phyloP scores from a whole-genome alignment of 2,113 vertebrate genomes.

The Penelope pileata region DNA sequence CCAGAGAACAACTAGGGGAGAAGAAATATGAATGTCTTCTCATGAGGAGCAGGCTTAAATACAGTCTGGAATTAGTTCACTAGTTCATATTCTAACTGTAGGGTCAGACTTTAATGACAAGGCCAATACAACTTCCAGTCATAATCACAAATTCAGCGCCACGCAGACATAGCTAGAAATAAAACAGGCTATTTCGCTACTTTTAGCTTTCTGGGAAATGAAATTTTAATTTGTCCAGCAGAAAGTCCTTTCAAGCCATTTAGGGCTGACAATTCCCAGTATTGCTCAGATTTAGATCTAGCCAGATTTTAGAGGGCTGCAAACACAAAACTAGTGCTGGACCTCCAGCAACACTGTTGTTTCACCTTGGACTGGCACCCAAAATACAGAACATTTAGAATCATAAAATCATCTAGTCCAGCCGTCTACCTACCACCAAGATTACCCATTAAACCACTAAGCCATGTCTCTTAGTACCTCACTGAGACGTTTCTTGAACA shows the following conservation, averaged over 20 bases:
- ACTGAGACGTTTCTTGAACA: too few relatives aligned
- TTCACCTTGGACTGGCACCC: not conserved
- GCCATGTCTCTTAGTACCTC: too few relatives aligned
- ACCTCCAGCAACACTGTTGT: not conserved
- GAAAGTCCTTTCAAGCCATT: slow-evolving; percentile 5
- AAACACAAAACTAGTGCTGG: not conserved
- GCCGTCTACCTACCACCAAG: too few relatives aligned
- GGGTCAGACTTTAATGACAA: slow-evolving; percentile 44
- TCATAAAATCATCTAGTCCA: too few relatives aligned
- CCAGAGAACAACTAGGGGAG: not conserved
- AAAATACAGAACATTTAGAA: not conserved
- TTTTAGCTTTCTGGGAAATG: slow-evolving; percentile 33
- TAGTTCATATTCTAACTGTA: not conserved
- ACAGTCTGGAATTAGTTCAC: slow-evolving; percentile 36
- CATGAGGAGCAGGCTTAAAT: not conserved
- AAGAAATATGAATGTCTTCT: not conserved
- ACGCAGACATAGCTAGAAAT: not conserved
- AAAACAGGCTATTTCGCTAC: not conserved
- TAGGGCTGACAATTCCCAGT: not conserved
- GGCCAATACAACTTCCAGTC: slow-evolving; percentile 41
- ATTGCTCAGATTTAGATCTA: not conserved
- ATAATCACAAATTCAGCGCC: slow-evolving; percentile 17
- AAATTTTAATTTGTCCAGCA: not conserved
- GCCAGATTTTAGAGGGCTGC: not conserved
- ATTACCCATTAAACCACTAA: too few relatives aligned